phyloP scores from a whole-genome alignment of 2,888 invertebrate species.

The Microctonus brassicae region DNA sequence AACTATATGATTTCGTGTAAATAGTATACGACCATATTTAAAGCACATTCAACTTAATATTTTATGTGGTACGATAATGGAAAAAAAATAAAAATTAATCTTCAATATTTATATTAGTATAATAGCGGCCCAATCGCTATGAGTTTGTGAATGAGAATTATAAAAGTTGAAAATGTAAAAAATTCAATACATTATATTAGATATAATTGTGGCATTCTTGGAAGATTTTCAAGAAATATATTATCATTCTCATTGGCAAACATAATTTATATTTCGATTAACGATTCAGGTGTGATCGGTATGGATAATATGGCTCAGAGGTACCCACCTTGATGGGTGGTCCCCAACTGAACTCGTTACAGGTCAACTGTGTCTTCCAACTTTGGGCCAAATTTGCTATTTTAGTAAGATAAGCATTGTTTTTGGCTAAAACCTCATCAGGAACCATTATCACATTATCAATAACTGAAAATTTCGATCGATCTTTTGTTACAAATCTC shows the following conservation, averaged over 20 bases:
- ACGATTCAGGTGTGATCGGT: constrained; percentile 49
- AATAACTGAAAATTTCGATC: background rate
- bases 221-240: background rate
- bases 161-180: constrained; percentile 42
- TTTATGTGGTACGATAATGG: background rate
- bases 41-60: background rate
- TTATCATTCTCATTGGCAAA: background rate
- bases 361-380: constrained; percentile 38
- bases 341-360: constrained; percentile 57
- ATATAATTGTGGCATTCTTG: background rate
- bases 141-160: constrained; percentile 42
- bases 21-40: background rate
- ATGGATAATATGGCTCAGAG: constrained; percentile 56
- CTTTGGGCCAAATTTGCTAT: constrained; percentile 50
- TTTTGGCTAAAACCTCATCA: constrained; percentile 41
- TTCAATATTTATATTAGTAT: background rate
- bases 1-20: background rate
- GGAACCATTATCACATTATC: constrained; percentile 40
- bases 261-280: constrained; percentile 25
- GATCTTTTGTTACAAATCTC: constrained; percentile 19
- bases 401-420: constrained; percentile 52
- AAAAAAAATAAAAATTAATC: background rate
- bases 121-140: constrained; percentile 40
- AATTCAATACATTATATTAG: background rate
- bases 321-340: constrained; percentile 66